phyloP scores from a whole-genome alignment of 2,888 invertebrate genomes.

The Lycocerus yunnanus region DNA sequence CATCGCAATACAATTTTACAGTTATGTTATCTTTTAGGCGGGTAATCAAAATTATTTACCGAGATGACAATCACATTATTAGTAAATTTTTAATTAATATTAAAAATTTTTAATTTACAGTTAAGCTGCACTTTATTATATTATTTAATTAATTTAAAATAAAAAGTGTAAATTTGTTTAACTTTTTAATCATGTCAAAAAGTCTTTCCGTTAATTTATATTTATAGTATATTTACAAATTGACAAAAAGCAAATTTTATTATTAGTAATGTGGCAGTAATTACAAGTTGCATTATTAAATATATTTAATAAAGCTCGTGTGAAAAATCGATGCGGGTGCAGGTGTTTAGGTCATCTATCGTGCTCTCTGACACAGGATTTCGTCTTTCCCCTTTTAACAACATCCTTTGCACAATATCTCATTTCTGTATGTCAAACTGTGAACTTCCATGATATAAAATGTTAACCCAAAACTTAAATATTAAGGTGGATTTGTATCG shows the following conservation, averaged over 20 bases:
- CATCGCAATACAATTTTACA: neutral
- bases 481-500: constrained; percentile 1
- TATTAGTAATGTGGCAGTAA: neutral
- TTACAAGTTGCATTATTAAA: constrained; percentile 11
- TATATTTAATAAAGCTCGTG: constrained; percentile 40
- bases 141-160: neutral
- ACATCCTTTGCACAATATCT: constrained; percentile 42
- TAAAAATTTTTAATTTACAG: neutral
- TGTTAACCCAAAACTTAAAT: constrained; percentile 10
- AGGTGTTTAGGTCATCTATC: constrained; percentile 54
- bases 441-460: constrained; percentile 25
- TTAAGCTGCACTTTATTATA: neutral
- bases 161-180: neutral
- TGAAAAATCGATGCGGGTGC: constrained; percentile 50
- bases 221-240: neutral
- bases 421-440: constrained; percentile 33
- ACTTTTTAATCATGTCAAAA: neutral
- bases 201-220: neutral
- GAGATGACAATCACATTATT: neutral
- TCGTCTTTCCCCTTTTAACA: constrained; percentile 42
- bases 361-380: constrained; percentile 51
- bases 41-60: neutral
- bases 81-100: neutral
- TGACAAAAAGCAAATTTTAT: neutral
- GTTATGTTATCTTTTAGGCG: neutral